Base-by-base conservation (phyloP, 2,113 vertebrate genomes). In the Hiodon tergisus region DNA sequence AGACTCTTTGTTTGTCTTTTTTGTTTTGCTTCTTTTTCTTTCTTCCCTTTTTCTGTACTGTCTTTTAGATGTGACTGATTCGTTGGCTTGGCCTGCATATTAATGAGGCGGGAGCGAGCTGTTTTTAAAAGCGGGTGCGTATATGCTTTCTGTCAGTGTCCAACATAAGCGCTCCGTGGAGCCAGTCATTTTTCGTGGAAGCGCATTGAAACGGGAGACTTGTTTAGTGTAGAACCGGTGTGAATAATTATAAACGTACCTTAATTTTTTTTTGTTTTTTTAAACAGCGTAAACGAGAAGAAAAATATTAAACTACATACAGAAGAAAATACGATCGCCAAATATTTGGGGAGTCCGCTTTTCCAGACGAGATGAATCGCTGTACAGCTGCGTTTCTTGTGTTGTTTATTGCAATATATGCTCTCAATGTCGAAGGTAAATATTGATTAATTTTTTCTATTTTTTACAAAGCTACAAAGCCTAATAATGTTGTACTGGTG, bases 61-160 rank as follows among this genome's bases (percentile, higher is more conserved):
- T 77, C 69, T 59, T 63, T 55, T 69, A 73, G 73, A 83, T 83
- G 84, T 83, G 85, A 86, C 89, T 91, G 93, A 94, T 91, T 95
- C 91, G 93, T 85, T 85, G 89, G 86, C 88, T 90, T 82, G 92
- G 85, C 89, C 76, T 94, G 95, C 94, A 98, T 99, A 92, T 94
- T 95, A 98, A 98, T 97, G 94, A 97, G 94, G 83, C 87, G 88
- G 89, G 90, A 84, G 82, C 85, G 89, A 90, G 88, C 90, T 82
- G 78, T 93, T 96, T 95, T 96, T 93, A 95, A 93, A 93, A 90
- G 90, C 89, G 82, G 69, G 78, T 74, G 87, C 76, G 79, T 75
- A 9, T 17, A 71, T 75, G 76, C 51, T 51, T 68, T 67, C 50
- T 65, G 8, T 73, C 75, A 79, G 65, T 60, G 65, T 58, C 55